Evolutionary conservation across 2,888 invertebrate genomes (phyloP).

Genomic region (Sepiola atlantica): DNA sequence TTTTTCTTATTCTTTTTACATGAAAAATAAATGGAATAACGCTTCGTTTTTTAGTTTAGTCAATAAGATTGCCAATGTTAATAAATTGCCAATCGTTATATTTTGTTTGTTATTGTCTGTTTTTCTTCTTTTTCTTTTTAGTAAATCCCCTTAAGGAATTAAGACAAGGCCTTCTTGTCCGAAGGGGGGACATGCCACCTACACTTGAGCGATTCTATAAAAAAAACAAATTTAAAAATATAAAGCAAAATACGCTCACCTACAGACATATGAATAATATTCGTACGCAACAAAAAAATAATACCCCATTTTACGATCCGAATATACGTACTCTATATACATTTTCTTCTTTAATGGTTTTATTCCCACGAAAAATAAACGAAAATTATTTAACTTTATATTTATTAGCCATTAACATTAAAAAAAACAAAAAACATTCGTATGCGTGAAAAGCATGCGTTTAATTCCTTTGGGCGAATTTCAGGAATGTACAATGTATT

Average conservation of each 20-base stretch:
- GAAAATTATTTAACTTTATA: neutral
- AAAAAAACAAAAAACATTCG: neutral
- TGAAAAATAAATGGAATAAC: neutral
- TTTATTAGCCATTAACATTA: neutral
- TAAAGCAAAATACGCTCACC: neutral
- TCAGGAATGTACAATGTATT: neutral
- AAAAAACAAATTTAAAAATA: neutral
- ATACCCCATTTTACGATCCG: neutral
- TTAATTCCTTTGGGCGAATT: neutral
- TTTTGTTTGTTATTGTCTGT: too few relatives aligned
- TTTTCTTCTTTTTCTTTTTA: neutral
- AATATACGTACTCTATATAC: neutral
- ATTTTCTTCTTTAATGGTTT: neutral
- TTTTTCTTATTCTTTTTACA: neutral
- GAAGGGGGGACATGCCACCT: neutral
- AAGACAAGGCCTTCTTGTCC: neutral
- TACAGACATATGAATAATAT: neutral
- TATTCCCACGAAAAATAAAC: neutral
- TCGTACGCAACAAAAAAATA: neutral
- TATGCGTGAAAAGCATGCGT: neutral
- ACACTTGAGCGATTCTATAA: neutral
- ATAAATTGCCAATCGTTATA: neutral
- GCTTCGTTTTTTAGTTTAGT: too few relatives aligned
- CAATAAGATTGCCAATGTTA: neutral
- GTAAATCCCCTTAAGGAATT: neutral